These are phyloP conservation scores for Anableps anableps DNA, from an alignment of 2,797 vertebrate genomes.

Conservation along the genomic window DNA sequence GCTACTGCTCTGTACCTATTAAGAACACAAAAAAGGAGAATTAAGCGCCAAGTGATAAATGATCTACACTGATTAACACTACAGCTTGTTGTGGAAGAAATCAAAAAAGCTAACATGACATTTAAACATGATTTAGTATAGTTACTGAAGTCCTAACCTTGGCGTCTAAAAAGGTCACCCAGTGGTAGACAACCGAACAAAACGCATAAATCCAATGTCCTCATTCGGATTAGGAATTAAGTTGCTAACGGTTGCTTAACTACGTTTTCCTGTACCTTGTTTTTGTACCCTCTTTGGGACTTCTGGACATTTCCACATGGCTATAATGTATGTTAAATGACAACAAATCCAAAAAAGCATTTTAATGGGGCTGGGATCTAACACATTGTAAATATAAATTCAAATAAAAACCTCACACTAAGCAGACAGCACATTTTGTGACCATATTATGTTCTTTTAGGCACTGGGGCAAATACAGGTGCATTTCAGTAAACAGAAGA, in stretches of 20 bases:
- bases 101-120: neutral
- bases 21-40: slow-evolving; percentile 9
- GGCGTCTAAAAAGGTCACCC: neutral
- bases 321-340: neutral
- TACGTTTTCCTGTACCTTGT: neutral
- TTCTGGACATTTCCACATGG: neutral
- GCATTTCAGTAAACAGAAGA: neutral
- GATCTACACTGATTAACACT: neutral
- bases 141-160: slow-evolving; percentile 2
- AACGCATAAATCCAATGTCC: neutral
- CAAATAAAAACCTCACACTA: neutral
- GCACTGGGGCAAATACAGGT: neutral
- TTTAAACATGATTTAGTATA: neutral
- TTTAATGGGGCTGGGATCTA: neutral
- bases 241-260: neutral
- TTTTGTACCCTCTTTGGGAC: neutral
- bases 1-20: slow-evolving; percentile 48
- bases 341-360: neutral
- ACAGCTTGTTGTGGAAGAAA: neutral
- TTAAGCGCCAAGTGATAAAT: neutral
- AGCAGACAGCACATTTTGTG: neutral
- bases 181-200: neutral
- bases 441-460: neutral
- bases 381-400: neutral
- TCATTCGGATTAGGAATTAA: neutral